Conservation (phyloP, 2,888 invertebrate species). For the Netelia fuscicornis region DNA sequence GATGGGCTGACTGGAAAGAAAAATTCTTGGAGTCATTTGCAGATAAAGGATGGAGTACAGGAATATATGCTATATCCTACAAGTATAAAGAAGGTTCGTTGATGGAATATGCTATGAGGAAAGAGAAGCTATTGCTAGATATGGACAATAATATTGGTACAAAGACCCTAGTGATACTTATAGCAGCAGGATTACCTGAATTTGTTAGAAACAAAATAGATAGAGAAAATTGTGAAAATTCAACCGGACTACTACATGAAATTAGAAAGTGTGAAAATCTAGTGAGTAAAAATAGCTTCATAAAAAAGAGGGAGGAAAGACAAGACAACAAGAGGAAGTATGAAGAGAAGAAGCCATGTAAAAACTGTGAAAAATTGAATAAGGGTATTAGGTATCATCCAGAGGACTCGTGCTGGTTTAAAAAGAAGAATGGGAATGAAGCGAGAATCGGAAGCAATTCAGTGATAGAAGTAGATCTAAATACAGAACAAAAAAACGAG, state of each 20-base stretch:
- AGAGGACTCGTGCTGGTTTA: constrained; percentile 70
- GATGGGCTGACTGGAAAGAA: constrained; percentile 73
- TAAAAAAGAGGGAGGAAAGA: neutral
- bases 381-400: constrained; percentile 53
- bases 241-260: constrained; percentile 43
- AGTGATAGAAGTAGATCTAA: constrained; percentile 66
- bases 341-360: neutral
- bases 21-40: constrained; percentile 72
- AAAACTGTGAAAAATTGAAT: neutral
- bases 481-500: constrained; percentile 61
- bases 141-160: constrained; percentile 68
- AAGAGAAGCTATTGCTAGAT: constrained; percentile 71
- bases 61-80: constrained; percentile 69
- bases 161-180: constrained; percentile 63
- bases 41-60: constrained; percentile 72
- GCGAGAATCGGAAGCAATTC: constrained; percentile 60
- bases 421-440: constrained; percentile 59
- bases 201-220: constrained; percentile 72
- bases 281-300: constrained; percentile 15
- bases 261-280: constrained; percentile 62
- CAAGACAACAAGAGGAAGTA: neutral
- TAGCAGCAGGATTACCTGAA: constrained; percentile 72
- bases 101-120: constrained; percentile 73
- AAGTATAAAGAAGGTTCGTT: constrained; percentile 73
- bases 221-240: constrained; percentile 48